phyloP scores from a whole-genome alignment of 2,888 invertebrate genomes.

The Hesperia comma region DNA sequence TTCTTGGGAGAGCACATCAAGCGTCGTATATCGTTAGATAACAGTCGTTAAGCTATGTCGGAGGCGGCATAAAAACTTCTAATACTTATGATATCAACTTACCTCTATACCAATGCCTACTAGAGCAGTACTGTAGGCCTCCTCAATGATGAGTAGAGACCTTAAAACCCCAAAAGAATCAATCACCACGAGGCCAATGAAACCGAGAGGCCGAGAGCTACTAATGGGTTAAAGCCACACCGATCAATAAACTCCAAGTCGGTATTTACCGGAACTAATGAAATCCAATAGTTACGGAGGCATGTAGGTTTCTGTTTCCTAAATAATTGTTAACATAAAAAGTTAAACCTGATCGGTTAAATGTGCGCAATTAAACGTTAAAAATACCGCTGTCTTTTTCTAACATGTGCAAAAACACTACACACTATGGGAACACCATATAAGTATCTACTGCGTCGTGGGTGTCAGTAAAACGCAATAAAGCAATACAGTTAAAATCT shows the following conservation, averaged over 20 bases:
- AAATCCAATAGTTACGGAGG: slow-evolving; percentile 11
- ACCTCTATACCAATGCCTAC: too few relatives aligned
- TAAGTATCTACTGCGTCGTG: too few relatives aligned
- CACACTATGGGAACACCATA: not conserved
- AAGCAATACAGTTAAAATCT: too few relatives aligned
- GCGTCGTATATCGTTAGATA: too few relatives aligned
- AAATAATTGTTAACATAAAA: slow-evolving; percentile 2
- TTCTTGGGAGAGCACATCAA: too few relatives aligned
- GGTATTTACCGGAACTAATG: slow-evolving; percentile 30
- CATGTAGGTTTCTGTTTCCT: slow-evolving; percentile 22
- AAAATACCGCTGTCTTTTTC: not conserved
- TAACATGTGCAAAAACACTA: not conserved
- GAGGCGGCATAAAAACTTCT: too few relatives aligned
- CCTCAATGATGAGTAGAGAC: too few relatives aligned
- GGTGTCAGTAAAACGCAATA: too few relatives aligned
- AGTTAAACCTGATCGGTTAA: not conserved
- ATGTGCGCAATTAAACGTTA: not conserved
- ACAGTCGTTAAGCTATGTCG: too few relatives aligned
- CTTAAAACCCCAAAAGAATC: not conserved
- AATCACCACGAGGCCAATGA: not conserved
- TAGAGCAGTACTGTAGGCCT: too few relatives aligned
- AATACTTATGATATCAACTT: too few relatives aligned
- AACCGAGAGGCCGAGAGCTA: not conserved
- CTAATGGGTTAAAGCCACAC: slow-evolving; percentile 10
- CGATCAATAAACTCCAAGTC: slow-evolving; percentile 17